Conservation (phyloP, 1,140 invertebrate species). For the Galleria mellonella region DNA sequence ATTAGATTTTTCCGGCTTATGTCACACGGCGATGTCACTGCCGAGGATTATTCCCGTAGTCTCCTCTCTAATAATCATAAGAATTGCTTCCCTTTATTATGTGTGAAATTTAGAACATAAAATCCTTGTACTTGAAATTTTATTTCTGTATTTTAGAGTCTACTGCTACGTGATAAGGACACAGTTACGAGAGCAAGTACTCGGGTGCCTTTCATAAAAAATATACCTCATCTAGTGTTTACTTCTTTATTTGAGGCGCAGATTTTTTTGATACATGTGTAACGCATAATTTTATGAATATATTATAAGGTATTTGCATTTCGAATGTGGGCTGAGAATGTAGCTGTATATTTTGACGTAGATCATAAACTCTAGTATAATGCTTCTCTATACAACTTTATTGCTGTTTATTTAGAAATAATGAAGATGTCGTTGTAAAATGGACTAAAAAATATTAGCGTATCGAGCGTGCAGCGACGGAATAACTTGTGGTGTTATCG, state of each 20-base stretch:
- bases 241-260: constrained; percentile 32
- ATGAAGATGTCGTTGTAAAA: constrained; percentile 67
- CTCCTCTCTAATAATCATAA: constrained; percentile 71
- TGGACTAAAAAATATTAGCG: constrained; percentile 60
- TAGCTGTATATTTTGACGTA: constrained; percentile 21
- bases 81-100: constrained; percentile 70
- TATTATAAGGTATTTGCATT: constrained; percentile 37
- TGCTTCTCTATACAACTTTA: constrained; percentile 6
- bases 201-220: constrained; percentile 28
- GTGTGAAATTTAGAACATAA: constrained; percentile 68
- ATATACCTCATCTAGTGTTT: constrained; percentile 21
- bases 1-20: constrained; percentile 72
- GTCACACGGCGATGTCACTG: constrained; percentile 62
- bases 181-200: constrained; percentile 19
- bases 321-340: constrained; percentile 18
- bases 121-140: constrained; percentile 28
- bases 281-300: constrained; percentile 46
- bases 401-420: constrained; percentile 31
- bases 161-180: constrained; percentile 16
- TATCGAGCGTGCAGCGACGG: constrained; percentile 56
- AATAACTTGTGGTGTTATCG: constrained; percentile 69
- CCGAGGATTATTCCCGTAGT: constrained; percentile 66
- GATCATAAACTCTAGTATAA: constrained; percentile 15
- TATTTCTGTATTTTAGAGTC: constrained; percentile 15
- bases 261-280: constrained; percentile 32